Conservation (phyloP, 2,113 vertebrate genomes). For the Pluvialis apricaria region DNA sequence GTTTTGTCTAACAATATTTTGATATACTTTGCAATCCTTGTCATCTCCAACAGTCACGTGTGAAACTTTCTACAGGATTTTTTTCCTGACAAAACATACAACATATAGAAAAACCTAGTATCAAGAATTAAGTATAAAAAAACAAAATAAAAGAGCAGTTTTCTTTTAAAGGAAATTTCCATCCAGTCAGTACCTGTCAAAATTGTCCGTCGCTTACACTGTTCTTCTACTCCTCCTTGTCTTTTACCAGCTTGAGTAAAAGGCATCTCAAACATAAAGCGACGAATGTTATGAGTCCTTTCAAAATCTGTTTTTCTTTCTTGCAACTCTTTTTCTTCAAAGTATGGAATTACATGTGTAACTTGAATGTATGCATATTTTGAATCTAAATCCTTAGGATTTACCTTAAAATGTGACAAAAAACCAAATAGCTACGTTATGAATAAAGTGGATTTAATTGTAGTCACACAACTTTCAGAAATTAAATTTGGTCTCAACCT, state of each 20-base stretch:
- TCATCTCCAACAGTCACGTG: not conserved
- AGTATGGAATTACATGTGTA: conserved; percentile 91
- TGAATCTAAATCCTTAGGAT: conserved; percentile 96
- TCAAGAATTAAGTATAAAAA: not conserved
- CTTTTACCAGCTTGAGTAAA: conserved; percentile 94
- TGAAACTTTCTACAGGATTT: not conserved
- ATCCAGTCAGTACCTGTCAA: conserved; percentile 81
- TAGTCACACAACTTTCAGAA: not conserved
- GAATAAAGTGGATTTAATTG: not conserved
- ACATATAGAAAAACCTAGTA: not conserved
- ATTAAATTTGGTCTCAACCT: not conserved
- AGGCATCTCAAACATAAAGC: conserved; percentile 98
- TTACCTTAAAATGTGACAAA: conserved; percentile 78
- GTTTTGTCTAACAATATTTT: not conserved
- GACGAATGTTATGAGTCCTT: conserved; percentile 93
- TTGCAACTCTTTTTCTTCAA: conserved; percentile 93
- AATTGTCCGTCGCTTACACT: conserved; percentile 94
- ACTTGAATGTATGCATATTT: conserved; percentile 98
- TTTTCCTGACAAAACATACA: not conserved
- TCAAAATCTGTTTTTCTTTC: conserved; percentile 96
- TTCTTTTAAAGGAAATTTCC: not conserved
- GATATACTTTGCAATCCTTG: not conserved
- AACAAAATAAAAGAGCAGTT: not conserved
- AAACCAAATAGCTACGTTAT: not conserved
- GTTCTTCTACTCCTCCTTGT: conserved; percentile 93